A percentile compares a stretch with the other conserved stretches of the same genome.
phyloP scores from a whole-genome alignment of 1,140 invertebrate genomes.

The Polypedilum pembai region DNA sequence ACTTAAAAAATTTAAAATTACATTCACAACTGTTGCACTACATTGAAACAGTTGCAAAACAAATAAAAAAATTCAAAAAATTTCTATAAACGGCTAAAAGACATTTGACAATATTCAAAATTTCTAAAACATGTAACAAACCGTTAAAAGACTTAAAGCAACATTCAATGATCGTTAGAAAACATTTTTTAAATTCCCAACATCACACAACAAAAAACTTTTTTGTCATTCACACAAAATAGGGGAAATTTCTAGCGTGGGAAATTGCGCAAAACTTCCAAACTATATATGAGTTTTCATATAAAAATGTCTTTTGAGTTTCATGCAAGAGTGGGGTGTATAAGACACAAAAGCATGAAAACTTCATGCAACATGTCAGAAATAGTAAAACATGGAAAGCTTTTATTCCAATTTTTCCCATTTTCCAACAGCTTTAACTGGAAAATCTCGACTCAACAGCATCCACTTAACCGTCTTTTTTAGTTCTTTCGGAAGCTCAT shows the following conservation, averaged over 20 bases:
- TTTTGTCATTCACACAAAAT: neutral
- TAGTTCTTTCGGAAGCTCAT: constrained; percentile 11
- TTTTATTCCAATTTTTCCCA: neutral
- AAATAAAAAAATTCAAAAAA: too few relatives aligned
- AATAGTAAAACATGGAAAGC: neutral
- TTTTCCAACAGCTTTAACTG: neutral
- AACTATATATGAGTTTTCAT: neutral
- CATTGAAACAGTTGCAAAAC: too few relatives aligned
- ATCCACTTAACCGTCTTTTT: constrained; percentile 5
- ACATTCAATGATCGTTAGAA: too few relatives aligned
- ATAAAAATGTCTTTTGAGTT: neutral
- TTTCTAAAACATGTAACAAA: too few relatives aligned
- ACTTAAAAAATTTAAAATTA: too few relatives aligned
- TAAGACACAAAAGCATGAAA: neutral
- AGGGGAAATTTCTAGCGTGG: neutral
- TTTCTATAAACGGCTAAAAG: too few relatives aligned
- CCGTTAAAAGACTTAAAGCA: too few relatives aligned
- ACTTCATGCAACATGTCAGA: neutral
- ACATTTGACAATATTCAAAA: too few relatives aligned
- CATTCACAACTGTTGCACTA: too few relatives aligned
- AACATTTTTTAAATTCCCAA: neutral
- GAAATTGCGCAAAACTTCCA: neutral
- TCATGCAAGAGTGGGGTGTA: neutral
- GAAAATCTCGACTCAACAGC: neutral
- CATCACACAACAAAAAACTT: neutral